Evolutionary conservation across 2,113 vertebrate species (phyloP), one percentile per base, ranked within the genome.

Genomic region (Asarcornis scutulata): DNA sequence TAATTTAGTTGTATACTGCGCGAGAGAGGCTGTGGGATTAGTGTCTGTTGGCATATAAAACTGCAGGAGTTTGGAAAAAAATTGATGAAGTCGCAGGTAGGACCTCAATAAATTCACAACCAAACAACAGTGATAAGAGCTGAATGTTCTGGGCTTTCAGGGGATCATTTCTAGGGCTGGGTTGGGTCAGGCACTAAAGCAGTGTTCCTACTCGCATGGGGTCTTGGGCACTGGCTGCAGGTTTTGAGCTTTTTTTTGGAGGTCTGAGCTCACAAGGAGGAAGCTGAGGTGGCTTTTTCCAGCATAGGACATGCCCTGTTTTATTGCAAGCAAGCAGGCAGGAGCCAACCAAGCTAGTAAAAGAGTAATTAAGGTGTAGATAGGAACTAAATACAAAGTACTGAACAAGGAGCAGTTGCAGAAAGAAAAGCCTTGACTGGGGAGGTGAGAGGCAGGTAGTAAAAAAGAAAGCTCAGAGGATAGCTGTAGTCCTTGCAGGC

Each of bases 121-220:
- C 77, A 66, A 50, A 44, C 26, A 66, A 34, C 31, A 66, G 14
- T 14, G 17, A 10, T 26, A 42, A n/a, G 38, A 64, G 18, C 13
- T 25, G 21, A 79, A 50, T 17, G 48, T 23, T 31, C 17, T 32
- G 26, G 52, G 16, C 31, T 18, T 42, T 53, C 32, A 53, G 36
- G 36, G 48, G 8, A 29, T 66, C 17, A 40, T 79, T 77, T 52
- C 22, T 42, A 79, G 23, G 40, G 48, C 21, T 25, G 29, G 60
- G 25, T 18, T 63, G 62, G 62, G 62, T 53, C 69, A 69, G 73
- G 26, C 32, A 48, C n/a, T 55, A 64, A 88, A 87, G 50, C 34
- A 84, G 36, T 0, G 8, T 6, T 56, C 23, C 31, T n/a, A n/a
- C 31, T 83, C 0, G 0, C n/a, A 4, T 2, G 0, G 3, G 20